Percentiles rank a stretch among this genome's conserved stretches.
Conservation (phyloP, 2,888 invertebrate genomes). For the Morpho achilles region DNA sequence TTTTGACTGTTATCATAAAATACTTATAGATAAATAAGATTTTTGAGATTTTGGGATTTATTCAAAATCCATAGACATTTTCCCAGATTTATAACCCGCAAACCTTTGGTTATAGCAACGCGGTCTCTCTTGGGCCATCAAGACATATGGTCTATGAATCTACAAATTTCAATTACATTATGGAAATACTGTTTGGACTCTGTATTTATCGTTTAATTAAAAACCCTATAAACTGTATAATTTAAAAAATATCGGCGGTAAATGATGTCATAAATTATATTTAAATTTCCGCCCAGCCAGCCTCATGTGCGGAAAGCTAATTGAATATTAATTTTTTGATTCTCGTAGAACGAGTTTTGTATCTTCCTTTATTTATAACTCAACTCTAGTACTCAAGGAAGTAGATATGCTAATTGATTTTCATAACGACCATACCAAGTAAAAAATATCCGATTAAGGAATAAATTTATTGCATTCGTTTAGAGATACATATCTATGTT, state of each 20-base stretch:
- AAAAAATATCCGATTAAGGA: neutral
- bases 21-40: no score
- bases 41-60: no score
- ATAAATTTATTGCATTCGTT: neutral
- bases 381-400: conserved; percentile 40
- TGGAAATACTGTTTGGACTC: conserved; percentile 4
- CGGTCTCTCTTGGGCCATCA: neutral
- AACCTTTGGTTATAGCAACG: no score
- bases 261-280: conserved; percentile 77
- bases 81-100: no score
- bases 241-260: conserved; percentile 72
- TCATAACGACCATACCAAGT: neutral
- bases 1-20: no score
- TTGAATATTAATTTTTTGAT: conserved; percentile 79
- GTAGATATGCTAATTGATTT: conserved; percentile 13
- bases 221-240: conserved; percentile 35
- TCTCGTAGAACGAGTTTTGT: conserved; percentile 64
- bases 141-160: conserved; percentile 1
- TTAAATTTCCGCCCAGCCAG: conserved; percentile 71
- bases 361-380: conserved; percentile 64
- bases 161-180: neutral
- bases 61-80: no score
- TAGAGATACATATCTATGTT: neutral
- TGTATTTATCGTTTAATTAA: conserved; percentile 22
- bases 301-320: conserved; percentile 78